These are phyloP conservation scores for Labeo calbasu DNA, from an alignment of 2,797 vertebrate species.

Conservation along the genomic window DNA sequence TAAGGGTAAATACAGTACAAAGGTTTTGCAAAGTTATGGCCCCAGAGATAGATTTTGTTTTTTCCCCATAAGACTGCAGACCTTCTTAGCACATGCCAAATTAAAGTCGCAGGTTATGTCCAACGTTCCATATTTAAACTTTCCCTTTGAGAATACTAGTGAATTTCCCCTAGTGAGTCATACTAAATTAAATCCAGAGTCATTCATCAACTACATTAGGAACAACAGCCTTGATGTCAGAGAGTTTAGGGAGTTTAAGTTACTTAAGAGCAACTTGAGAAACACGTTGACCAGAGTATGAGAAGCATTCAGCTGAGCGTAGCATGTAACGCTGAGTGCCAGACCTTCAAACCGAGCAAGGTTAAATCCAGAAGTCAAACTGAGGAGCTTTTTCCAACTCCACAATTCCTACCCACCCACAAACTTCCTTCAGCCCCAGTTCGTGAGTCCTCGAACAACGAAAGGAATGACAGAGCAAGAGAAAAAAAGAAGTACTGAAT, in stretches of 20 bases:
- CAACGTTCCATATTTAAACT: background rate
- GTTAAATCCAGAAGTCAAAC: slow-evolving; percentile 45
- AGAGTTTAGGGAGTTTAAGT: slow-evolving; percentile 59
- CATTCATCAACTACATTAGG: slow-evolving; percentile 18
- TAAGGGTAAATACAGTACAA: background rate
- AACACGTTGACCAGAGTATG: slow-evolving; percentile 66
- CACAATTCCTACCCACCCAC: slow-evolving; percentile 76
- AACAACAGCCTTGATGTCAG: background rate
- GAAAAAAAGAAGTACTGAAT: slow-evolving; percentile 9
- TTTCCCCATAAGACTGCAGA: too few relatives aligned
- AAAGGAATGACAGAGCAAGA: slow-evolving; percentile 54
- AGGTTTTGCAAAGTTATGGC: background rate
- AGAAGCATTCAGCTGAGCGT: slow-evolving; percentile 60
- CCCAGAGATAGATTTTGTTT: background rate
- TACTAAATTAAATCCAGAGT: slow-evolving; percentile 18
- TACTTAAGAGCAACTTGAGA: slow-evolving; percentile 70
- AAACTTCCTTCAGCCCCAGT: slow-evolving; percentile 70
- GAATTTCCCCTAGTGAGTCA: slow-evolving; percentile 13
- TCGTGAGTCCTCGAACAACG: slow-evolving; percentile 56
- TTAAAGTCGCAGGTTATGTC: background rate
- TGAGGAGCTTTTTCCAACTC: slow-evolving; percentile 71
- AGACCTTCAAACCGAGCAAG: slow-evolving; percentile 37
- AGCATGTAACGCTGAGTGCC: slow-evolving; percentile 24
- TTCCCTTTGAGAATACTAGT: slow-evolving; percentile 8
- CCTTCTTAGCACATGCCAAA: background rate